Conservation (phyloP, 2,113 vertebrate genomes). For the Bubalus kerabau region DNA sequence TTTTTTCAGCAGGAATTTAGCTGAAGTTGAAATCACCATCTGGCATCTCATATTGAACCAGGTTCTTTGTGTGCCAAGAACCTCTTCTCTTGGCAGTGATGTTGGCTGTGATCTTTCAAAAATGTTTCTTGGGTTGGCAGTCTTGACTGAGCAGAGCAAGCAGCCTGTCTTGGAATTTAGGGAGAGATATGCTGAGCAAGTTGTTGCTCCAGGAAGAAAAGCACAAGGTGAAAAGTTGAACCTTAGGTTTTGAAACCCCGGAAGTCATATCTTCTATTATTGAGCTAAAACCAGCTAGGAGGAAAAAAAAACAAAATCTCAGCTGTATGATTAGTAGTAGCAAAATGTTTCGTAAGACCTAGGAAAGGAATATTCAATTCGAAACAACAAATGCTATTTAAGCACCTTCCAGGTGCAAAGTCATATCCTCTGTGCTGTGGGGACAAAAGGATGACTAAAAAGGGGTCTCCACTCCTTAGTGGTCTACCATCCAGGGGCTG, state of each 20-base stretch:
- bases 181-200: slow-evolving; percentile 21
- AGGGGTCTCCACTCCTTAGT: neutral
- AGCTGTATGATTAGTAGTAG: neutral
- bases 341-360: neutral
- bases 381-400: neutral
- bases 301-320: neutral
- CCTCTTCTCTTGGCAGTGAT: slow-evolving; percentile 65
- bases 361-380: neutral
- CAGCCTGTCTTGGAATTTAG: slow-evolving; percentile 67
- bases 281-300: neutral
- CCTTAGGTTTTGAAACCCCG: neutral
- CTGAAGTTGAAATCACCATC: slow-evolving; percentile 71
- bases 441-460: neutral
- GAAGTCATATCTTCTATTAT: neutral
- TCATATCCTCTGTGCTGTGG: neutral
- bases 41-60: slow-evolving; percentile 70
- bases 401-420: neutral
- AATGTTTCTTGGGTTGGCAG: slow-evolving; percentile 64
- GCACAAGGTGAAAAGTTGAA: slow-evolving; percentile 50
- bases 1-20: slow-evolving; percentile 65
- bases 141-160: slow-evolving; percentile 49
- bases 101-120: slow-evolving; percentile 66
- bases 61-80: slow-evolving; percentile 55
- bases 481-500: neutral
- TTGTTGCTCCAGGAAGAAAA: slow-evolving; percentile 13